Base-by-base conservation (phyloP, 2,797 vertebrate genomes). In the Acropternis orthonyx region DNA sequence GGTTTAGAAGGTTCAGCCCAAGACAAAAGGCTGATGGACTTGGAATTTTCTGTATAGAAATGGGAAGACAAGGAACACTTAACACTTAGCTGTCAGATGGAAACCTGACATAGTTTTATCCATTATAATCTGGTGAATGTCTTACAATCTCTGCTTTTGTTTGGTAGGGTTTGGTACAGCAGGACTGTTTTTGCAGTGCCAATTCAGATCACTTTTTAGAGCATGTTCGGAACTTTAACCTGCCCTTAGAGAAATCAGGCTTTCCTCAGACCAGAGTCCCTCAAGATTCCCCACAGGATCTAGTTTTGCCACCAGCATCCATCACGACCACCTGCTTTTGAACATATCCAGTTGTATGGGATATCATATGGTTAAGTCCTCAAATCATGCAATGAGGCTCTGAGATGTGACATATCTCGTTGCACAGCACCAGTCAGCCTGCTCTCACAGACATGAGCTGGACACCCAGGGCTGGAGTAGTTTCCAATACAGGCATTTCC, bases 271-370 rank as follows among this genome's bases (percentile, higher is more conserved):
- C 49, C 52, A 36, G 90, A 93, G 23, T 63, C 27, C 23, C 6
- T 6, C 24, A 78, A 52, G 46, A 26, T 41, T 75, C 30, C 43
- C 30, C 32, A 74, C 48, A 91, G 56, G 49, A 74, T 65, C 59
- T 0, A 1, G 26, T 69, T 88, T 32, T 76, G 34, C 2, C 1
- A 32, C 20, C 0, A 0, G n/a, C 20, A 32, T 73, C 82, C 63
- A 36, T 54, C 71, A 66, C 0, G 0, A 27, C 30, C 56, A 52
- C 41, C 19, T 48, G 26, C n/a, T 88, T 89, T 87, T 85, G 85
- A 48, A 73, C 23, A 21, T 8, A 46, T 2, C 6, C 26, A 28
- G 34, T 34, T 65, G 3, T 54, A 65, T 58, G 61, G 54, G 44
- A 67, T 39, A 66, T 26, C 23, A 43, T 28, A 36, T 1, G 5